Percentiles rank a stretch among this genome's conserved stretches.
Conservation (phyloP, 2,797 vertebrate genomes). For the Spinibarbus caldwelli region DNA sequence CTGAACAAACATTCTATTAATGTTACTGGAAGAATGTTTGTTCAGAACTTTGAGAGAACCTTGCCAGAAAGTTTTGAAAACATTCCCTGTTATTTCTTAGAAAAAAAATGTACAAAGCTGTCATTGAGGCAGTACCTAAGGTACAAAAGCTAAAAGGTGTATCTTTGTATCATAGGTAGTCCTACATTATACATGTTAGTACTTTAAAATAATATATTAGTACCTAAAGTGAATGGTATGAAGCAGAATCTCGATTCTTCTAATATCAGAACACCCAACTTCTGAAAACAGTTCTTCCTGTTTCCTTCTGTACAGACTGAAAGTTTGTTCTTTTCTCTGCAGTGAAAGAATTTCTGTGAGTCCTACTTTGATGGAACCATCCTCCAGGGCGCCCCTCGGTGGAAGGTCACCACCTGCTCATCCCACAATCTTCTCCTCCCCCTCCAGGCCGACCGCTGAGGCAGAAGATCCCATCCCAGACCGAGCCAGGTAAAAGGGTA, state of each 20-base stretch:
- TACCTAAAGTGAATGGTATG: neutral
- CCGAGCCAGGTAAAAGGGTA: constrained; percentile 66
- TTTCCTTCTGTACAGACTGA: neutral
- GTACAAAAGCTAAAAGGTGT: neutral
- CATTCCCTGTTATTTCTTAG: neutral
- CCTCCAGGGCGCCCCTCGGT: constrained; percentile 68
- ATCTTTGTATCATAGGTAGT: neutral
- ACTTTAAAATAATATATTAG: neutral
- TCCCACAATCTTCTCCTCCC: constrained; percentile 49
- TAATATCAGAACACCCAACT: neutral
- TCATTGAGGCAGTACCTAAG: neutral
- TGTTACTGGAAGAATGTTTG: neutral
- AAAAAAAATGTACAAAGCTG: neutral
- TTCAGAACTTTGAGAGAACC: neutral
- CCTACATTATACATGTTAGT: neutral
- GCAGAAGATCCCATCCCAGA: constrained; percentile 53
- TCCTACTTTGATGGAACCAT: constrained; percentile 71
- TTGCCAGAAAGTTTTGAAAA: neutral
- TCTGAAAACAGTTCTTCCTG: neutral
- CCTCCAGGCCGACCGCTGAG: constrained; percentile 57
- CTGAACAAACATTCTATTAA: neutral
- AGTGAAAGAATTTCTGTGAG: constrained; percentile 67
- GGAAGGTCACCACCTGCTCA: constrained; percentile 49
- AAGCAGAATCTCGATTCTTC: no score
- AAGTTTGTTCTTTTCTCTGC: constrained; percentile 53